Evolutionary conservation across 2,888 invertebrate species (phyloP), one percentile per base, ranked within the genome.

Genomic region (Lysandra bellargus): DNA sequence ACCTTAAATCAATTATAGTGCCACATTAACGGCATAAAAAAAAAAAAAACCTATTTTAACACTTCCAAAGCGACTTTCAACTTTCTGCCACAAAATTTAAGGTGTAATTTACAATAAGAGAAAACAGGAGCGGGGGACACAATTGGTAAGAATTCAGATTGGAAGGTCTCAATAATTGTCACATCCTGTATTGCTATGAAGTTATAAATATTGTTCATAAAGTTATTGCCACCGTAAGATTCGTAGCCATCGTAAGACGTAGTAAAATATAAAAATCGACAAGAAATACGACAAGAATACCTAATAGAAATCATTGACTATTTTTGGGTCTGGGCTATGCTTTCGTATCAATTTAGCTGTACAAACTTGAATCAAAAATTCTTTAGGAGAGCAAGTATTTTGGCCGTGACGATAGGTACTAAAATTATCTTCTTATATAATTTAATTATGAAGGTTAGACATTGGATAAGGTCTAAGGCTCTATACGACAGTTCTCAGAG

Each of bases 1-100:
- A 79, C 81, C 83, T 83, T 84, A 83, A 83, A 84, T 85, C 85
- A 84, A 84, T 85, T 85, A 85, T 83, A 83, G 82, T 83, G 85
- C 83, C 83, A 83, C 84, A 83, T 85, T 83, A 83, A 83, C 84
- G 82, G 82, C 84, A 82, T 76, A 82, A 80, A 81, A 82, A 82
- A 82, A 79, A 82, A 82, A 79, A 81, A 82, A 82, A 81, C 78
- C 79, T 80, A 64, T 78, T 73, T 80, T 75, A 61, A 33, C 23
- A 6, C 12, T 33, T 53, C 37, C 61, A 74, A 23, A 53, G 23
- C 33, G 14, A 53, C 6, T 76, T 53, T 57, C 53, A 53, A 17
- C 76, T 76, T 76, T 76, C 53, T 76, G 76, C 6, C 53, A 30
- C 53, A 33, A 33, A 75, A 30, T 53, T 57, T 76, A 76, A 76